Percentiles rank a stretch among this genome's conserved stretches.
Evolutionary conservation across 2,113 vertebrate species (phyloP).

Genomic region (Furnarius figulus): DNA sequence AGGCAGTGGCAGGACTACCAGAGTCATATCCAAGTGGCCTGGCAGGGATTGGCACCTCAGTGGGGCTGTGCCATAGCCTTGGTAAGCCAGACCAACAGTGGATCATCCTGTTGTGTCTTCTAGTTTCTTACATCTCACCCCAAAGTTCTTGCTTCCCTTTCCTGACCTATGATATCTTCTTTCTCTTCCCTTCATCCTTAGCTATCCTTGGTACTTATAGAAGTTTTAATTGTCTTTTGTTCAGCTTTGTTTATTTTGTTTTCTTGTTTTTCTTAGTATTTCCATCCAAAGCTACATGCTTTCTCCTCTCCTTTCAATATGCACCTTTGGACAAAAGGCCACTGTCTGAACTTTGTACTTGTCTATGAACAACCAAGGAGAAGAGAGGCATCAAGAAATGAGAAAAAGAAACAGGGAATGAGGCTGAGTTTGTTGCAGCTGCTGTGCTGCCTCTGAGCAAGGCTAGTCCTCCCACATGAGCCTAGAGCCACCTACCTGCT

Average conservation of each 20-base stretch:
- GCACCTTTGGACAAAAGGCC: not conserved
- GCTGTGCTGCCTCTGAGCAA: not conserved
- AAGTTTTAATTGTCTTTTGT: not conserved
- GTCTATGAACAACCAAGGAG: not conserved
- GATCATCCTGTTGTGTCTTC: not conserved
- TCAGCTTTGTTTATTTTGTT: not conserved
- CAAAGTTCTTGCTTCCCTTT: not conserved
- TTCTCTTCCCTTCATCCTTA: not conserved
- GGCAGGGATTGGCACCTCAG: not conserved
- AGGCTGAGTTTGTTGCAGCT: not conserved
- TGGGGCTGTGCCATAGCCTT: rapidly evolving
- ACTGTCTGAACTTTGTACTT: not conserved
- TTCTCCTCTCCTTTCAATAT: not conserved
- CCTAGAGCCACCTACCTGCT: not conserved
- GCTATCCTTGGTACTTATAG: conserved; percentile 15
- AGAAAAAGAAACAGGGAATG: not conserved
- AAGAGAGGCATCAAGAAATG: not conserved
- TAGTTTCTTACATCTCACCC: not conserved
- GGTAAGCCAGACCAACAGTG: not conserved
- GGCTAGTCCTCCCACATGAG: not conserved
- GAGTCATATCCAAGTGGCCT: not conserved
- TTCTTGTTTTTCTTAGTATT: not conserved
- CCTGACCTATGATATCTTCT: not conserved
- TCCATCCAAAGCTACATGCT: not conserved
- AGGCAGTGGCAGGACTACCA: not conserved